Conservation (phyloP, 2,888 invertebrate genomes). For the Acronicta alni region DNA sequence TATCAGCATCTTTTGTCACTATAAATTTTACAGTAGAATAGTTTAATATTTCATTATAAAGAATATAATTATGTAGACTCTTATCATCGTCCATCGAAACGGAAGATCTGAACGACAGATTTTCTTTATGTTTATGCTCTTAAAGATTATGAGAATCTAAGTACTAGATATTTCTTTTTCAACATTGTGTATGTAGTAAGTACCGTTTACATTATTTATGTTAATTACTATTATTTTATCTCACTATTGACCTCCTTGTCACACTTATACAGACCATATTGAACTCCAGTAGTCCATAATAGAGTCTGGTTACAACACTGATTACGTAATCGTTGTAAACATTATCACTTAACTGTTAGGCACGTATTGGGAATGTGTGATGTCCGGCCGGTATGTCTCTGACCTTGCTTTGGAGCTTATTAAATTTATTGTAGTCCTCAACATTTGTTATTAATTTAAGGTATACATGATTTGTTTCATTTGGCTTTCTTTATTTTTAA, state of each 20-base stretch:
- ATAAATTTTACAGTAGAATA: background rate
- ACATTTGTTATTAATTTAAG: conserved; percentile 23
- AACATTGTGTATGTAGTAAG: too few species aligned
- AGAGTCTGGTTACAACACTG: conserved; percentile 55
- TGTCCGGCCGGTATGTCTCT: conserved; percentile 53
- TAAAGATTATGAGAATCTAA: too few species aligned
- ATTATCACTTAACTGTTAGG: conserved; percentile 64
- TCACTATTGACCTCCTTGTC: conserved; percentile 2
- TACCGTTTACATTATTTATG: background rate
- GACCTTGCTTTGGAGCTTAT: conserved; percentile 44
- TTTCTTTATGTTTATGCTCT: too few species aligned
- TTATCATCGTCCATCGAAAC: too few species aligned
- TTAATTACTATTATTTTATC: background rate
- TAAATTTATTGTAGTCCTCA: conserved; percentile 23
- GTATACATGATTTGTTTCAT: conserved; percentile 15
- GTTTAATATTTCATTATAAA: background rate
- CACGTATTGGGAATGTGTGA: conserved; percentile 54
- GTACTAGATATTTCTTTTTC: too few species aligned
- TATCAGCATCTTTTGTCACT: conserved; percentile 2
- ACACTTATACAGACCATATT: background rate
- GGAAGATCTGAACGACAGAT: too few species aligned
- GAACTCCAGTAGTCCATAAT: conserved; percentile 49
- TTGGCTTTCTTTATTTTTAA: conserved; percentile 2
- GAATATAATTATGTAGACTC: too few species aligned
- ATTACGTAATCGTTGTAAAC: conserved; percentile 66